Evolutionary conservation across 2,797 vertebrate genomes (phyloP).

Genomic region (Amazonetta brasiliensis): DNA sequence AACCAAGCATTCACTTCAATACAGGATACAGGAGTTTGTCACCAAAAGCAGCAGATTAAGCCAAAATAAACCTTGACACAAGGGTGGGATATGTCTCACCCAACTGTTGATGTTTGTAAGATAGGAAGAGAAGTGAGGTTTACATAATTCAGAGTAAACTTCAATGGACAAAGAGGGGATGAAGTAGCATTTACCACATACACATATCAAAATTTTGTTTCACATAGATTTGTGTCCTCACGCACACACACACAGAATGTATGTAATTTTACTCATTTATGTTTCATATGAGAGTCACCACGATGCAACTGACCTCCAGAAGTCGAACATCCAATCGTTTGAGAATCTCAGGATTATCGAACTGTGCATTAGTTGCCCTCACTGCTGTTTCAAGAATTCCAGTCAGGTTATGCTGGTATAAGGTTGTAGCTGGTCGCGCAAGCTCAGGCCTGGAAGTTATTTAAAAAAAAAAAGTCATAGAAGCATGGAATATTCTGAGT

Average conservation of each 20-base stretch:
- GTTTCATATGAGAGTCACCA: background rate
- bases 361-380: conserved; percentile 97
- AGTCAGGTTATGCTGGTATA: conserved; percentile 98
- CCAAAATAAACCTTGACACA: background rate
- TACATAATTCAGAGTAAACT: background rate
- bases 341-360: conserved; percentile 95
- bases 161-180: accelerated
- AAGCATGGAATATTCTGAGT: too few relatives aligned
- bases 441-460: conserved; percentile 88
- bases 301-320: conserved; percentile 84
- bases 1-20: background rate
- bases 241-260: background rate
- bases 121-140: accelerated
- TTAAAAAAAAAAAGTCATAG: background rate
- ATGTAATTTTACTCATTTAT: background rate
- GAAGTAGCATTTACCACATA: background rate
- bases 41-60: background rate
- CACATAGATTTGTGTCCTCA: background rate
- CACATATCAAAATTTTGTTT: background rate
- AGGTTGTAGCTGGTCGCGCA: conserved; percentile 92
- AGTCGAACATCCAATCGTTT: conserved; percentile 94
- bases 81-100: background rate
- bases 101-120: background rate
- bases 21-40: background rate
- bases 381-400: conserved; percentile 97